Evolutionary conservation across 2,888 invertebrate genomes (phyloP), one percentile per base, ranked within the genome.

Genomic region (Scrobipalpa costella): DNA sequence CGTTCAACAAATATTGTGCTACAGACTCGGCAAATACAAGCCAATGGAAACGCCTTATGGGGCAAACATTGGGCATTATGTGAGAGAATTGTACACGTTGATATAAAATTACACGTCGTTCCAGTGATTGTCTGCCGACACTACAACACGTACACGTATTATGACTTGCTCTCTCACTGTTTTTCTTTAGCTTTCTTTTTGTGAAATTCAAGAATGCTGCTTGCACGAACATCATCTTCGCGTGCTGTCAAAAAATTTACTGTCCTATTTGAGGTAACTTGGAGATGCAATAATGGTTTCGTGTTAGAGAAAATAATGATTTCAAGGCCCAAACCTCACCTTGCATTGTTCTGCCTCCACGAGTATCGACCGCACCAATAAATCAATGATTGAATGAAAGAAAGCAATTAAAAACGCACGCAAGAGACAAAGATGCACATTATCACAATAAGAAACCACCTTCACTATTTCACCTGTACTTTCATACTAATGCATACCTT

Each of bases 1-100:
- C 91, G 90, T 90, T 90, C 90, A 69, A 81, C 90, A 91, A 90
- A 91, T 91, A 91, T 91, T 91, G 87, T 86, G 75, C 76, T 84
- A 84, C 83, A 83, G 80, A 81, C 84, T 84, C 76, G 73, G 83
- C 85, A 91, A 90, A 91, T 90, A 90, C 86, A 76, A 80, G 78
- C 76, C 50, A 86, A 86, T 84, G 80, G 80, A 73, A 77, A 57
- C 47, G 57, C 62, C 62, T 62, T 60, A 78, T 79, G 77, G 79
- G 74, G 81, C 86, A 88, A 89, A 88, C 83, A 85, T 82, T 78
- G 85, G 81, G 74, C 73, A 84, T 84, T 83, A 85, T 80, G 70
- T 73, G 71, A 78, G 74, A 76, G 78, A 82, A 83, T 75, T 75
- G 76, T 76, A 73, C 79, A 83, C 82, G 83, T 75, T 77, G 80